Evolutionary conservation across 1,140 invertebrate genomes (phyloP).

Genomic region (Diabrotica virgifera): DNA sequence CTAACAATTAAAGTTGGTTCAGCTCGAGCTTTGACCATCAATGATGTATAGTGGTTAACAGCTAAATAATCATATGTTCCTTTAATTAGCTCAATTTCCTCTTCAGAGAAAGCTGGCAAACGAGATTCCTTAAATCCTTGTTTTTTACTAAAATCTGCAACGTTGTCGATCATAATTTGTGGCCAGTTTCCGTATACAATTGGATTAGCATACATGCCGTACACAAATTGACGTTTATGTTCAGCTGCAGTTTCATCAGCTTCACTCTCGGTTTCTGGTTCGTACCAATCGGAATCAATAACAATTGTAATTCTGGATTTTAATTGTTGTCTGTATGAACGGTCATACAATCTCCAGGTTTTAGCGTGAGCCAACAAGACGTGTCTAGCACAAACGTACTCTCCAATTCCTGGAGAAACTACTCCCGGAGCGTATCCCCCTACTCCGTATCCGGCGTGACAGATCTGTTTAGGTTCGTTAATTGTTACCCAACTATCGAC

Average conservation of each 20-base stretch:
- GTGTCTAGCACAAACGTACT: constrained; percentile 56
- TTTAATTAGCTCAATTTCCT: constrained; percentile 56
- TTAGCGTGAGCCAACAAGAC: constrained; percentile 57
- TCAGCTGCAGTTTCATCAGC: constrained; percentile 24
- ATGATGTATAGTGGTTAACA: constrained; percentile 58
- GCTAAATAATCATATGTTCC: constrained; percentile 60
- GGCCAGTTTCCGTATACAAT: constrained; percentile 67
- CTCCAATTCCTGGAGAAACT: constrained; percentile 50
- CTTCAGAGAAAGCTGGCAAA: constrained; percentile 58
- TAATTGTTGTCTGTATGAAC: constrained; percentile 43
- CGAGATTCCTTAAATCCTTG: constrained; percentile 59
- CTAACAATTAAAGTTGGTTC: not conserved
- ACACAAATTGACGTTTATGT: constrained; percentile 32
- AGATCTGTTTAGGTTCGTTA: constrained; percentile 32
- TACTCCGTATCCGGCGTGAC: constrained; percentile 14
- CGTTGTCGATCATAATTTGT: constrained; percentile 55
- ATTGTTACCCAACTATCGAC: constrained; percentile 44
- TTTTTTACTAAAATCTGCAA: constrained; percentile 54
- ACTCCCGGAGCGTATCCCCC: constrained; percentile 26
- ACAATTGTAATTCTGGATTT: constrained; percentile 37
- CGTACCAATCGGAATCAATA: constrained; percentile 45
- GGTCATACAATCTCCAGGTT: constrained; percentile 55
- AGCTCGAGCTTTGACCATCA: constrained; percentile 8
- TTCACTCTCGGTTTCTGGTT: constrained; percentile 39
- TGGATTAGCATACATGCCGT: constrained; percentile 62